Evolutionary conservation across 2,888 invertebrate species (phyloP).

Genomic region (Glomeris marginata): DNA sequence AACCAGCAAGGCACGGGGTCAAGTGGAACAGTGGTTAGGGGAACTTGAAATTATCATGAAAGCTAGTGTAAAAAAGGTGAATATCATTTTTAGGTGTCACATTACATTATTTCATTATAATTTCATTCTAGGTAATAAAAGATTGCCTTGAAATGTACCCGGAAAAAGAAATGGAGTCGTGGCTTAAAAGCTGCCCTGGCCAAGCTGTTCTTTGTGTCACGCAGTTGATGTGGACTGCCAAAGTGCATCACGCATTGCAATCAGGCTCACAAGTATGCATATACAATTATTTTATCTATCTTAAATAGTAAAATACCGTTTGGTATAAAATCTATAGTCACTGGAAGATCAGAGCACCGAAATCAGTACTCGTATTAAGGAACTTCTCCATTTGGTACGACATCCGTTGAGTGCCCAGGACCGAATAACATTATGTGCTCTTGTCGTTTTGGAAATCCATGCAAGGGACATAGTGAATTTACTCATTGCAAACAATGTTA

Average conservation of each 20-base stretch:
- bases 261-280: constrained; percentile 12
- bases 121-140: constrained; percentile 34
- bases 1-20: constrained; percentile 55
- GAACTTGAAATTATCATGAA: constrained; percentile 80
- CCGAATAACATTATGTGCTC: constrained; percentile 39
- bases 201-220: constrained; percentile 34
- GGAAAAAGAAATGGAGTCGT: constrained; percentile 31
- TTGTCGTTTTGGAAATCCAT: constrained; percentile 69
- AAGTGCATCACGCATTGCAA: constrained; percentile 25
- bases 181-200: constrained; percentile 35
- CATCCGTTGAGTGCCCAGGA: constrained; percentile 33
- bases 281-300: not conserved
- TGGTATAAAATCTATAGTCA: constrained; percentile 21
- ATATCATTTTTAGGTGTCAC: not conserved
- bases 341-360: constrained; percentile 48
- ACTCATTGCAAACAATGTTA: constrained; percentile 24
- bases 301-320: not conserved
- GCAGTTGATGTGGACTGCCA: constrained; percentile 30
- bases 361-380: constrained; percentile 60
- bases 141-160: constrained; percentile 57
- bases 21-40: constrained; percentile 90
- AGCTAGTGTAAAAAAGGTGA: constrained; percentile 54
- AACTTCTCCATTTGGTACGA: constrained; percentile 64
- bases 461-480: constrained; percentile 30
- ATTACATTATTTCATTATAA: not conserved